Conservation (phyloP, 2,113 vertebrate species). For the Uropsilus gracilis region DNA sequence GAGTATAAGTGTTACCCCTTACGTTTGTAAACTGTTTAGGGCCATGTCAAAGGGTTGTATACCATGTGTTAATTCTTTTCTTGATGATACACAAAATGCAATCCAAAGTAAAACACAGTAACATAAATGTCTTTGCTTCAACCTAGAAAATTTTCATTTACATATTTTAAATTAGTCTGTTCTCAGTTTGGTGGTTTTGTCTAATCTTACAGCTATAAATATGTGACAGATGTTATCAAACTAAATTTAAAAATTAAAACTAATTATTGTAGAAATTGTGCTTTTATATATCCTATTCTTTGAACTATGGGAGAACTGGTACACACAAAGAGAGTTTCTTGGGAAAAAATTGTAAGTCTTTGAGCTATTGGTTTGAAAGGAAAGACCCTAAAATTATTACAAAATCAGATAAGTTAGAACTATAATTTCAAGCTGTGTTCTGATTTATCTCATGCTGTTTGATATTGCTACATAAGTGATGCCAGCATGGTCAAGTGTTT, state of each 20-base stretch:
- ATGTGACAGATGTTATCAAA: constrained; percentile 58
- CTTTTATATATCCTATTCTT: constrained; percentile 66
- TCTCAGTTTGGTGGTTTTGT: constrained; percentile 68
- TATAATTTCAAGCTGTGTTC: constrained; percentile 84
- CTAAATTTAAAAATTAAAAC: constrained; percentile 73
- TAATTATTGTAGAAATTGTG: constrained; percentile 76
- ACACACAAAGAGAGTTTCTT: constrained; percentile 70
- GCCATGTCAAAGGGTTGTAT: background rate
- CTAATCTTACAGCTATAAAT: constrained; percentile 76
- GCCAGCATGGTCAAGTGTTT: constrained; percentile 57
- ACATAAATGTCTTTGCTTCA: constrained; percentile 34
- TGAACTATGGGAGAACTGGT: constrained; percentile 69
- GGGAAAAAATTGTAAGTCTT: constrained; percentile 76
- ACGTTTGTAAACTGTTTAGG: background rate
- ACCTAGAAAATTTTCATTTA: constrained; percentile 52
- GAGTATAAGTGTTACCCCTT: background rate
- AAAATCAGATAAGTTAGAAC: constrained; percentile 83
- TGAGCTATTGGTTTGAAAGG: constrained; percentile 80
- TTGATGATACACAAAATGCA: constrained; percentile 51
- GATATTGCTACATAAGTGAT: constrained; percentile 74
- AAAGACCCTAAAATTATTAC: constrained; percentile 83
- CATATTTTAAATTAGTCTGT: constrained; percentile 78
- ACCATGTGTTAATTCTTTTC: constrained; percentile 59
- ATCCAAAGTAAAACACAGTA: constrained; percentile 33
- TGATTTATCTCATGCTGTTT: constrained; percentile 80